A percentile compares a stretch with the other conserved stretches of the same genome.
Conservation (phyloP, 2,113 vertebrate genomes). For the Oophaga pumilio region DNA sequence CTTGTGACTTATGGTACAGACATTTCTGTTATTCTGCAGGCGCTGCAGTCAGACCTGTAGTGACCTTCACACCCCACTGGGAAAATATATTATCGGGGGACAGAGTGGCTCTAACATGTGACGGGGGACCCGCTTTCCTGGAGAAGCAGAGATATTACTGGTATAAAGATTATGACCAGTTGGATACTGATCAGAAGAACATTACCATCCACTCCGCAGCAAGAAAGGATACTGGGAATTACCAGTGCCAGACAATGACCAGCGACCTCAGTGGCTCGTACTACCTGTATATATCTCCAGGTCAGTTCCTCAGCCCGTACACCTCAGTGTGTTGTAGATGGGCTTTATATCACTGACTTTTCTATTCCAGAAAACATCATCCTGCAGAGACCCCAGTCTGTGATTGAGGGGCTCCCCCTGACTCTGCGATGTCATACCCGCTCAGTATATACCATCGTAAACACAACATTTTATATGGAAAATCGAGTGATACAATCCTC, state of each 20-base stretch:
- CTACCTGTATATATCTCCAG: not conserved
- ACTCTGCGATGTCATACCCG: slow-evolving; percentile 23
- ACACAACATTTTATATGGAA: slow-evolving; percentile 3
- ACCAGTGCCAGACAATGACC: not conserved
- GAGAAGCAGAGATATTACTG: not conserved
- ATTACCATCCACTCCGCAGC: not conserved
- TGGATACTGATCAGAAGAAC: not conserved
- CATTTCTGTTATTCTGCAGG: not conserved
- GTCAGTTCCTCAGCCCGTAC: too few species aligned
- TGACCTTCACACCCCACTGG: too few species aligned
- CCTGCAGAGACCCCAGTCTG: not conserved
- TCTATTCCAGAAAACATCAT: not conserved
- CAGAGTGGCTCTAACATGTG: slow-evolving; percentile 11
- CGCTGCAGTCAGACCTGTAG: not conserved
- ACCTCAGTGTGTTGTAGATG: too few species aligned
- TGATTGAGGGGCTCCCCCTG: slow-evolving; percentile 1
- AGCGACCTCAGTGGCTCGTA: not conserved
- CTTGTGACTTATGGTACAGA: too few species aligned
- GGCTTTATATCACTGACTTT: too few species aligned
- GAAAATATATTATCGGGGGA: not conserved
- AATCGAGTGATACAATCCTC: not conserved
- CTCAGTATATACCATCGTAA: not conserved
- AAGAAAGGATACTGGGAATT: not conserved
- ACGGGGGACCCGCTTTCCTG: not conserved
- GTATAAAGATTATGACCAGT: not conserved